Conservation (phyloP, 2,888 invertebrate species). For the Xestia c-nigrum region DNA sequence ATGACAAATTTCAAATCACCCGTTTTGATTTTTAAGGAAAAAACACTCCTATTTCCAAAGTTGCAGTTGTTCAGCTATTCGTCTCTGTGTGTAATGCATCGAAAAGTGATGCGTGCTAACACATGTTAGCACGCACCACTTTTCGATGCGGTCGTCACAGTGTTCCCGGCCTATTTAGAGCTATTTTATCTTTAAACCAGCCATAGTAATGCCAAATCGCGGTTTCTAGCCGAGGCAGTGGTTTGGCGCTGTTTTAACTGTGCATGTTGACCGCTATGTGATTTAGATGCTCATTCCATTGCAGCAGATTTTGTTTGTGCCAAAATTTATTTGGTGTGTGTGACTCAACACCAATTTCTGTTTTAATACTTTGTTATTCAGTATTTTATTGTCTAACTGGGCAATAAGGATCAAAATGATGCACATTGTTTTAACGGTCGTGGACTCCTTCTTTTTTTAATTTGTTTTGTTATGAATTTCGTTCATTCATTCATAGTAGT, state of each 20-base stretch:
- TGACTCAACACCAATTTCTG: constrained; percentile 7
- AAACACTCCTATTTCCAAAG: neutral
- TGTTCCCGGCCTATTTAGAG: constrained; percentile 25
- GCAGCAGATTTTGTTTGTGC: constrained; percentile 54
- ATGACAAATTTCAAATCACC: too few relatives aligned
- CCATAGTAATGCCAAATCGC: constrained; percentile 56
- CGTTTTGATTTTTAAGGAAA: neutral
- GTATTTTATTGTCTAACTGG: neutral
- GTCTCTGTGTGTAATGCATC: neutral
- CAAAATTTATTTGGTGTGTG: constrained; percentile 40
- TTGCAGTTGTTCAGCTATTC: neutral
- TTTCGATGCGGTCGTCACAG: constrained; percentile 13
- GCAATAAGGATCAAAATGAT: neutral
- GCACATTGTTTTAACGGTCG: neutral
- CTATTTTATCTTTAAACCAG: constrained; percentile 45
- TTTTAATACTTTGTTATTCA: neutral
- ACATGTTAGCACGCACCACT: constrained; percentile 18
- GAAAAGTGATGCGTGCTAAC: too few relatives aligned
- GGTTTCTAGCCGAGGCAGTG: constrained; percentile 47
- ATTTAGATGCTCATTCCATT: constrained; percentile 52
- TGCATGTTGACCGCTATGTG: constrained; percentile 42
- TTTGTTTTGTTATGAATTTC: neutral
- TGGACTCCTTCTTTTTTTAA: neutral
- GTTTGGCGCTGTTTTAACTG: constrained; percentile 56
- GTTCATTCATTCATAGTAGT: neutral